Evolutionary conservation across 2,888 invertebrate genomes (phyloP).

Genomic region (Dasysyrphus albostriatus): DNA sequence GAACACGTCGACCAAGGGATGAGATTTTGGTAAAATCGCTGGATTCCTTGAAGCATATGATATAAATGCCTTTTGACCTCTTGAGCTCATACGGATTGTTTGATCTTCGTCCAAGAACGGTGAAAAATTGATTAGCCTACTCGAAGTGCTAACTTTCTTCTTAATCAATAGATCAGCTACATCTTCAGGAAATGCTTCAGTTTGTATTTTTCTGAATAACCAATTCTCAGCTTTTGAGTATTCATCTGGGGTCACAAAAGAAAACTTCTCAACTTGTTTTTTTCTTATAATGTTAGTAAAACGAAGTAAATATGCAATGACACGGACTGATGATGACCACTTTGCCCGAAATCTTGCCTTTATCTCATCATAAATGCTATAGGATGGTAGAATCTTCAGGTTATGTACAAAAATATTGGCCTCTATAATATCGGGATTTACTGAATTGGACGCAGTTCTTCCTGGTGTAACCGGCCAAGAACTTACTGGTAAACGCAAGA

Average conservation of each 20-base stretch:
- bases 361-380: background rate
- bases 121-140: slow-evolving; percentile 3
- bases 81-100: slow-evolving; percentile 17
- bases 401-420: background rate
- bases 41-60: slow-evolving; percentile 18
- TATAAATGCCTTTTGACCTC: background rate
- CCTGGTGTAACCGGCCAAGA: slow-evolving; percentile 17
- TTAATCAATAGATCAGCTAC: background rate
- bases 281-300: background rate
- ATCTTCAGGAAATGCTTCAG: background rate
- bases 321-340: background rate
- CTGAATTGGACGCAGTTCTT: background rate
- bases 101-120: slow-evolving; percentile 18
- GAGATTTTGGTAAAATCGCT: background rate
- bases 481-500: background rate
- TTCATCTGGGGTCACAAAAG: background rate
- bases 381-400: background rate
- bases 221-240: background rate
- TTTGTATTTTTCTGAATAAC: slow-evolving; percentile 7
- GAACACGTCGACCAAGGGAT: background rate
- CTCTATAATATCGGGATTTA: background rate
- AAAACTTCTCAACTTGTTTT: background rate
- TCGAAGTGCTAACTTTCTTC: background rate
- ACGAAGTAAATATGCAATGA: background rate
- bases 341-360: background rate